Conservation (phyloP, 2,113 vertebrate genomes). For the Oncorhynchus keta region DNA sequence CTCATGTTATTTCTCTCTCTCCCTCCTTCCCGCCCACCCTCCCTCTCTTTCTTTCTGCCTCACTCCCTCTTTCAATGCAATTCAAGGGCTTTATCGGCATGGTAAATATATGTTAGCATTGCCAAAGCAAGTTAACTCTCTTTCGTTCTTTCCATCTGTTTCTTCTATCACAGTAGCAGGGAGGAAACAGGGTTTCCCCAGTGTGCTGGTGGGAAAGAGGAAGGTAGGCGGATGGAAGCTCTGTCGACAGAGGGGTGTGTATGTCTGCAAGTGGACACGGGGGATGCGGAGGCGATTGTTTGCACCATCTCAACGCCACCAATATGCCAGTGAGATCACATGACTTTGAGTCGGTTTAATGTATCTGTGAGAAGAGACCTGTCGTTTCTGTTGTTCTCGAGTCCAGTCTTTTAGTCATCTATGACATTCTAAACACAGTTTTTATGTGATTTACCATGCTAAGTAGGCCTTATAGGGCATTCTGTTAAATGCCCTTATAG, state of each 20-base stretch:
- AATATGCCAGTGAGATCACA: no score
- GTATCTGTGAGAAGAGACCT: no score
- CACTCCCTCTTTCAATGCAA: slow-evolving; percentile 27
- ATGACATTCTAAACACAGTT: no score
- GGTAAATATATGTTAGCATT: no score
- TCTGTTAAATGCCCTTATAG: no score
- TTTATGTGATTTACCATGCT: no score
- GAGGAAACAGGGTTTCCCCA: neutral
- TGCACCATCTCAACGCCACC: neutral
- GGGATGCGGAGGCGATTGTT: neutral
- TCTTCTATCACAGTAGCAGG: neutral
- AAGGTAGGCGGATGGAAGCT: neutral
- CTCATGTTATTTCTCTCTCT: neutral
- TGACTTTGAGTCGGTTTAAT: neutral
- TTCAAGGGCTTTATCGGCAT: no score
- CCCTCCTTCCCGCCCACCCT: no score
- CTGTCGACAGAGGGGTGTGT: neutral
- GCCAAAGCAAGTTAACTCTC: neutral
- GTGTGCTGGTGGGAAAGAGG: neutral
- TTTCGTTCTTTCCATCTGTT: slow-evolving; percentile 5
- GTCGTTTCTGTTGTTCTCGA: no score
- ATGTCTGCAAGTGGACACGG: neutral
- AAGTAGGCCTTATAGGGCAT: no score
- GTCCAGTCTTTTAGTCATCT: no score
- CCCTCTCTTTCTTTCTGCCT: neutral